Evolutionary conservation across 2,888 invertebrate species (phyloP).

Genomic region (Synergus laeviventris): DNA sequence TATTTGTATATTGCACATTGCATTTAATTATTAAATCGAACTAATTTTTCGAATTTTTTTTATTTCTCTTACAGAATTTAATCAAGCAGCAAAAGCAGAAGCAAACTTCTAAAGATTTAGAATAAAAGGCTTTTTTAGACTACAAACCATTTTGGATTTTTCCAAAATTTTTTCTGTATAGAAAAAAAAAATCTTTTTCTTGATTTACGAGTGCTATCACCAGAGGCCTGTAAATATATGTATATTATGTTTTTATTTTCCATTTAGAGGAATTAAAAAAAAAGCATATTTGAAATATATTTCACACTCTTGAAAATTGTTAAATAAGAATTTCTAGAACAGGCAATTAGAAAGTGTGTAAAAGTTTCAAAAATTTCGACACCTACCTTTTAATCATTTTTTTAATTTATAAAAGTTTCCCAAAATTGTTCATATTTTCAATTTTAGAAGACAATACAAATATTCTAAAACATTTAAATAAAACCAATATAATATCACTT

Average conservation of each 20-base stretch:
- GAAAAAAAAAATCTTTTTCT: background rate
- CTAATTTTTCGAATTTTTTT: background rate
- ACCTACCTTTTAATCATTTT: background rate
- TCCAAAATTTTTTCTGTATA: background rate
- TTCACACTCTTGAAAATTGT: background rate
- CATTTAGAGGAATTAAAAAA: background rate
- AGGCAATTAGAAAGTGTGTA: background rate
- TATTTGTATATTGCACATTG: background rate
- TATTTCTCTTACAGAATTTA: background rate
- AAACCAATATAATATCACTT: background rate
- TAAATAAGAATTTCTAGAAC: background rate
- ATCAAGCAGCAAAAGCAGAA: background rate
- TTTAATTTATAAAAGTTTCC: background rate
- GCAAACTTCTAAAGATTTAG: background rate
- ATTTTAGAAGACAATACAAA: background rate
- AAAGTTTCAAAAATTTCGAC: background rate
- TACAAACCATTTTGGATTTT: background rate
- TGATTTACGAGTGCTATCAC: background rate
- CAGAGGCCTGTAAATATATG: too few relatives aligned
- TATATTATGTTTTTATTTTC: too few relatives aligned
- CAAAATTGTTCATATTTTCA: background rate
- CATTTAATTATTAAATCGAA: background rate
- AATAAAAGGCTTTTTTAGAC: background rate
- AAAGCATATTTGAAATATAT: too few relatives aligned
- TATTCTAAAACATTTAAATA: background rate